These are phyloP conservation scores for Stichodactyla helianthus DNA, from an alignment of 64 coral and sea anemone genomes.

Conservation along the genomic window DNA sequence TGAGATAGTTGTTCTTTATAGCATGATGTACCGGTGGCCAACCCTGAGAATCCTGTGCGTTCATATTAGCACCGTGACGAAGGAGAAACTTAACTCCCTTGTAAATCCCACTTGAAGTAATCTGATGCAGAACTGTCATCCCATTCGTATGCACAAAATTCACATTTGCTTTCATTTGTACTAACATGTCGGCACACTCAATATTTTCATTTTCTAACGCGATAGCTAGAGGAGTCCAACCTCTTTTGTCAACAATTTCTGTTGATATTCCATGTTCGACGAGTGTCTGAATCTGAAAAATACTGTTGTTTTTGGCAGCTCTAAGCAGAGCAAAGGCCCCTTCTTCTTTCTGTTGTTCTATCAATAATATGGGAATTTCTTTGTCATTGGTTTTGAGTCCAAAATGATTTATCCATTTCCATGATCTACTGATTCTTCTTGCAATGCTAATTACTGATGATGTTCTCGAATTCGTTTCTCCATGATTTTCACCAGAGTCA, in stretches of 20 bases:
- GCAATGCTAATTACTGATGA: conserved; percentile 7
- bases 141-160: conserved; percentile 36
- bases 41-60: conserved; percentile 37
- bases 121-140: conserved; percentile 43
- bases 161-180: conserved; percentile 25
- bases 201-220: conserved; percentile 50
- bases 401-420: conserved; percentile 24
- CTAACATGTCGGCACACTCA: conserved; percentile 46
- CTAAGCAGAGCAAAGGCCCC: conserved; percentile 40
- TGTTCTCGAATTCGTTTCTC: conserved; percentile 17
- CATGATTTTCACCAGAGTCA: neutral
- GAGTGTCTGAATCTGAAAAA: conserved; percentile 26
- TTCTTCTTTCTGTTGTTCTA: conserved; percentile 25
- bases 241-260: conserved; percentile 30
- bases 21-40: conserved; percentile 59
- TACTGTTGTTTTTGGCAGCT: conserved; percentile 38
- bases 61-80: conserved; percentile 36
- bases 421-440: conserved; percentile 26
- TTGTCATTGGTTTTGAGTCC: conserved; percentile 12
- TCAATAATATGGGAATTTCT: conserved; percentile 25
- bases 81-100: conserved; percentile 41
- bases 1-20: conserved; percentile 36
- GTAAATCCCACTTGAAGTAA: conserved; percentile 30
- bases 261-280: conserved; percentile 50
- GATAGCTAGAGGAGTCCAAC: conserved; percentile 36